phyloP scores from a whole-genome alignment of 2,888 invertebrate species.

The Heteromurus nitidus region DNA sequence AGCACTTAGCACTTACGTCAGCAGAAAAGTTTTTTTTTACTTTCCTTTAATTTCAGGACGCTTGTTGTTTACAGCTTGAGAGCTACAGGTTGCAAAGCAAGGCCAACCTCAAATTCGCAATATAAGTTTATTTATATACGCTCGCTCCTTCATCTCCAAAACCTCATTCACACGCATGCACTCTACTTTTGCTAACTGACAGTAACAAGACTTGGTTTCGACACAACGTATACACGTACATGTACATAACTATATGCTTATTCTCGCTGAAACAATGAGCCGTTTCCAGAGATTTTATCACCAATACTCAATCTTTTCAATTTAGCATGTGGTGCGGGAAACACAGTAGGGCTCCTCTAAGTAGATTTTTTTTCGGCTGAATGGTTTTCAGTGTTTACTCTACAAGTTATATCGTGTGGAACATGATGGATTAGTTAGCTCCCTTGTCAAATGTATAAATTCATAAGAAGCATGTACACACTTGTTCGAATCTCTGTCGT shows the following conservation, averaged over 20 bases:
- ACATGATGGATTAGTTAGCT: constrained; percentile 41
- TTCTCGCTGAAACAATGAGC: not conserved
- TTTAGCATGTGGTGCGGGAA: not conserved
- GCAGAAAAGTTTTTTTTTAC: no score
- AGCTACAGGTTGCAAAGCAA: no score
- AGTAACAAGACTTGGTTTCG: constrained; percentile 3
- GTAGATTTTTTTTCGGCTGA: not conserved
- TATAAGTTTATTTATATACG: no score
- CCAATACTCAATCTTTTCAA: not conserved
- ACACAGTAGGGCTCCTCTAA: not conserved
- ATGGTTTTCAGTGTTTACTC: no score
- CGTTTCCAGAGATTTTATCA: constrained; percentile 14
- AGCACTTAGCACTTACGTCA: no score
- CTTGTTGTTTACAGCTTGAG: no score
- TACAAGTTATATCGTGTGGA: constrained; percentile 13
- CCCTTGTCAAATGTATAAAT: constrained; percentile 23
- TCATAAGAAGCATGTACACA: not conserved
- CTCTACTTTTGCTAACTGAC: constrained; percentile 18
- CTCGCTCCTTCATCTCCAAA: no score
- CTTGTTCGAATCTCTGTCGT: constrained; percentile 3
- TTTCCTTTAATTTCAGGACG: no score
- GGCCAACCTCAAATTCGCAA: no score
- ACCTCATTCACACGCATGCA: no score
- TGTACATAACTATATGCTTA: no score
- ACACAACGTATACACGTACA: not conserved